Evolutionary conservation across 2,888 invertebrate species (phyloP).

Genomic region (Leptopilina drosophilae): DNA sequence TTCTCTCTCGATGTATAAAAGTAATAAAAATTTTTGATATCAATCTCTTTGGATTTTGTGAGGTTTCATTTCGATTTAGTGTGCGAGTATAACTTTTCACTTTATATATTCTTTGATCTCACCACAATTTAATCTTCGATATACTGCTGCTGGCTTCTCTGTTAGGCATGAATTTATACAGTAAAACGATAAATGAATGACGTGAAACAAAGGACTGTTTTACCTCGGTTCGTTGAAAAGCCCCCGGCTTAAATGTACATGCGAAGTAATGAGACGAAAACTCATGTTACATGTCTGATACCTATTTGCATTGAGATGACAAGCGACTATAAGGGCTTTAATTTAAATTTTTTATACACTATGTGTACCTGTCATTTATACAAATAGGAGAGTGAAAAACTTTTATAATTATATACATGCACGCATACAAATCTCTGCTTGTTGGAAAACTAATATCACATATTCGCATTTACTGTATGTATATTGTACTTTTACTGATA

Average conservation of each 20-base stretch:
- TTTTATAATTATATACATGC: background rate
- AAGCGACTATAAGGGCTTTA: constrained; percentile 25
- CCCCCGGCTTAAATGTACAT: constrained; percentile 33
- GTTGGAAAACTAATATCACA: no score
- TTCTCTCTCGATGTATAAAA: no score
- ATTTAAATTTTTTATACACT: constrained; percentile 15
- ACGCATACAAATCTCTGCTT: background rate
- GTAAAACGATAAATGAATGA: constrained; percentile 38
- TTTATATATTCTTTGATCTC: constrained; percentile 25
- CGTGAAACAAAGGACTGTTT: constrained; percentile 42
- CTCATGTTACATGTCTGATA: constrained; percentile 34
- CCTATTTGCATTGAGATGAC: constrained; percentile 19
- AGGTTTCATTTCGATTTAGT: constrained; percentile 3
- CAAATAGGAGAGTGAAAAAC: background rate
- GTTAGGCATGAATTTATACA: constrained; percentile 17
- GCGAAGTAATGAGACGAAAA: constrained; percentile 30
- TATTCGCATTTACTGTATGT: no score
- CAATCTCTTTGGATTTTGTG: background rate
- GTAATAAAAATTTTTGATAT: no score
- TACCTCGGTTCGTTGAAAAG: constrained; percentile 36
- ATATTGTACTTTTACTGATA: no score
- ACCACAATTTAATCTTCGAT: constrained; percentile 38
- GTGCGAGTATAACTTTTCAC: constrained; percentile 10
- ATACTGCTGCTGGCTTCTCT: constrained; percentile 32
- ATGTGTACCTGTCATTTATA: constrained; percentile 7